Conservation (phyloP, 2,888 invertebrate genomes). For the Scaptomyza flava region DNA sequence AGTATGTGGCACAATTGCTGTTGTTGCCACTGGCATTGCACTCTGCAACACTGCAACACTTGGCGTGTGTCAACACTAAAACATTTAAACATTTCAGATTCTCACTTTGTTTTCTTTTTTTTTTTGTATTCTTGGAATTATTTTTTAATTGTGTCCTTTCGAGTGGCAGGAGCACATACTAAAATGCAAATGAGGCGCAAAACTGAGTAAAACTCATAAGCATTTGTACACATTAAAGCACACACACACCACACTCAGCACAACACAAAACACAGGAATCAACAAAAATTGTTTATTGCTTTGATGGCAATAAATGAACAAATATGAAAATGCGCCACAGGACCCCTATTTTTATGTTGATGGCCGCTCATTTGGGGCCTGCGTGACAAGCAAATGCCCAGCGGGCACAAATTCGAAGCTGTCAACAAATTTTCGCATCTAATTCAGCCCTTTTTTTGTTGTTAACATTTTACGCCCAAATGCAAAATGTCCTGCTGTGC, state of each 20-base stretch:
- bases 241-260: neutral
- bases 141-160: slow-evolving; percentile 56
- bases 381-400: slow-evolving; percentile 61
- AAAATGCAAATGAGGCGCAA: slow-evolving; percentile 62
- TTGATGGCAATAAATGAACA: slow-evolving; percentile 67
- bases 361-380: slow-evolving; percentile 37
- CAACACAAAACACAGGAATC: neutral
- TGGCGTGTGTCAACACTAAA: slow-evolving; percentile 66
- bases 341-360: slow-evolving; percentile 52
- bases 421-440: slow-evolving; percentile 73
- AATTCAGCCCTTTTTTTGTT: slow-evolving; percentile 25
- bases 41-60: slow-evolving; percentile 45
- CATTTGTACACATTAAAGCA: slow-evolving; percentile 52
- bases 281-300: slow-evolving; percentile 20
- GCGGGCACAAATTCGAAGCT: slow-evolving; percentile 60
- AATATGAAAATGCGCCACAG: slow-evolving; percentile 62
- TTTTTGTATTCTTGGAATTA: slow-evolving; percentile 15
- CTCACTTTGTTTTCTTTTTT: slow-evolving; percentile 20
- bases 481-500: slow-evolving; percentile 30
- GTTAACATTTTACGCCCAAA: slow-evolving; percentile 17
- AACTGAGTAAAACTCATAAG: slow-evolving; percentile 28
- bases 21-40: slow-evolving; percentile 53
- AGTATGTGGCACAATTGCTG: slow-evolving; percentile 58
- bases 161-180: slow-evolving; percentile 2
- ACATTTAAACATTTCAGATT: slow-evolving; percentile 44